phyloP scores from a whole-genome alignment of 1,140 invertebrate species.

The Trichonephila clavata region DNA sequence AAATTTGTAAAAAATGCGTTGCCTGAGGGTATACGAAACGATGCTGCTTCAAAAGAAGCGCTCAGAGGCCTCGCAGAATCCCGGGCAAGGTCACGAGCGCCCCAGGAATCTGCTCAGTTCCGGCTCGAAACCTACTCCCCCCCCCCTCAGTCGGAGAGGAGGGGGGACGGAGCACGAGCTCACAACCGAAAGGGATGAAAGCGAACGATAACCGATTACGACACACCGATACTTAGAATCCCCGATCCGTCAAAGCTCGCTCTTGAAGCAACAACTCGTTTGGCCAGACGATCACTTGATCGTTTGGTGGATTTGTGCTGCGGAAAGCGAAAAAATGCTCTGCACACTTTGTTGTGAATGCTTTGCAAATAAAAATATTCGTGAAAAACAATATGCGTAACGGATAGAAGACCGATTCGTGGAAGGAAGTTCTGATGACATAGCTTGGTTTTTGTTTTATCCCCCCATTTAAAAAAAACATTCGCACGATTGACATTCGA shows the following conservation, averaged over 20 bases:
- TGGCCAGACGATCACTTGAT: slow-evolving; percentile 1
- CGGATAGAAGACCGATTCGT: no score
- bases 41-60: slow-evolving; percentile 4
- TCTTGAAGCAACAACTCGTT: not conserved
- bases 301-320: no score
- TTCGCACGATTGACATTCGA: no score
- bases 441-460: no score
- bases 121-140: slow-evolving; percentile 35
- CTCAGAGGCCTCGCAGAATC: slow-evolving; percentile 41
- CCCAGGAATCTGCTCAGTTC: slow-evolving; percentile 42
- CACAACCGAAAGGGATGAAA: slow-evolving; percentile 34
- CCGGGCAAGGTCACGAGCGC: slow-evolving; percentile 65
- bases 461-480: no score
- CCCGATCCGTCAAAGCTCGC: not conserved
- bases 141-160: not conserved
- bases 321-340: no score
- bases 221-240: slow-evolving; percentile 24
- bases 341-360: no score
- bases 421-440: no score
- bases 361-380: no score
- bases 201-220: slow-evolving; percentile 37
- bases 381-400: no score
- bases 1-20: not conserved
- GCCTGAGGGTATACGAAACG: not conserved
- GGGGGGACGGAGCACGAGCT: not conserved